A percentile compares a stretch with the other conserved stretches of the same genome.
These are phyloP conservation scores for Margarornis squamiger DNA, from an alignment of 2,797 vertebrate species.

Conservation along the genomic window DNA sequence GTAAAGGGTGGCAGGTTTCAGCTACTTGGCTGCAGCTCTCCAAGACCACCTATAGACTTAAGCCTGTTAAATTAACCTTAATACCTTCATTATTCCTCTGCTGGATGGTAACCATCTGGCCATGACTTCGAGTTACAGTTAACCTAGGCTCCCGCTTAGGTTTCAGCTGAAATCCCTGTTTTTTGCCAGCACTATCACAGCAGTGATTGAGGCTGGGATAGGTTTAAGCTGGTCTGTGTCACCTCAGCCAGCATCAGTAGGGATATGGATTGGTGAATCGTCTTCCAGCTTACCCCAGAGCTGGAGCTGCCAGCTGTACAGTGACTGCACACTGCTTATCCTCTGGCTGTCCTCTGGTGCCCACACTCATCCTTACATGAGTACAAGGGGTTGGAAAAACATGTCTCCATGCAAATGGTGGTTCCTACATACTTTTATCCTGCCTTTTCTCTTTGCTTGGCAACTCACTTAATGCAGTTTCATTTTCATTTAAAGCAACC, in stretches of 20 bases:
- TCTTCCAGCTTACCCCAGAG: neutral
- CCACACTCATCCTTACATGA: neutral
- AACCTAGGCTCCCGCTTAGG: slow-evolving; percentile 7
- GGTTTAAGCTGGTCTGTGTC: neutral
- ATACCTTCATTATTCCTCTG: slow-evolving; percentile 54
- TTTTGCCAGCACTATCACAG: neutral
- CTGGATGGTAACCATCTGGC: slow-evolving; percentile 52
- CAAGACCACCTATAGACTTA: slow-evolving; percentile 58
- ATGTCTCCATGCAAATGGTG: neutral
- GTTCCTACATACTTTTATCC: neutral
- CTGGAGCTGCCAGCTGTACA: neutral
- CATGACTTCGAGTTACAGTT: neutral
- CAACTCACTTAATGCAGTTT: neutral
- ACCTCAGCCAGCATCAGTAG: neutral
- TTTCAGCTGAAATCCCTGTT: slow-evolving; percentile 15
- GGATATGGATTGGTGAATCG: neutral
- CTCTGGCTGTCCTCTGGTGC: neutral
- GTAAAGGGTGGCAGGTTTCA: slow-evolving; percentile 10
- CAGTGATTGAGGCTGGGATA: neutral
- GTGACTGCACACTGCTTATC: neutral
- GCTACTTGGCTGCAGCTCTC: slow-evolving; percentile 23
- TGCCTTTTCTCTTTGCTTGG: neutral
- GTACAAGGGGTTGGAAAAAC: neutral
- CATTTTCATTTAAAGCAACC: neutral
- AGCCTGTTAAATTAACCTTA: slow-evolving; percentile 59